Percentiles rank a stretch among this genome's conserved stretches.
These are phyloP conservation scores for Bimastos eiseni DNA, from an alignment of 2,888 invertebrate genomes.

Conservation along the genomic window DNA sequence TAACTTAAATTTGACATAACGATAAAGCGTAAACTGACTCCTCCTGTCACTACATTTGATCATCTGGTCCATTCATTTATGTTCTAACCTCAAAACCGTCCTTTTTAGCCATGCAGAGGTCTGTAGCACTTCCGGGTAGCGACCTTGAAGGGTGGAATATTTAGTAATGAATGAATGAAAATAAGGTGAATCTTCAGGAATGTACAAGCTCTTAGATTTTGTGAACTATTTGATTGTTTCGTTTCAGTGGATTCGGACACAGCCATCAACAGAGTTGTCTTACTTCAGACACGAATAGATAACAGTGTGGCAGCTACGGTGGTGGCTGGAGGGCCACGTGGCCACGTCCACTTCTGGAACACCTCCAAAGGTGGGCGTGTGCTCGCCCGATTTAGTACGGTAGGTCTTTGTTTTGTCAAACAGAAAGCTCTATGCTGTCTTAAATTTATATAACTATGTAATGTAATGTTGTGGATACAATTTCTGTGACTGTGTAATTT, in stretches of 20 bases:
- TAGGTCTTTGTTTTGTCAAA: conserved; percentile 44
- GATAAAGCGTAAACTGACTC: too few relatives aligned
- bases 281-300: conserved; percentile 54
- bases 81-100: too few relatives aligned
- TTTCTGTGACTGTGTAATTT: too few relatives aligned
- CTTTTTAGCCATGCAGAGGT: too few relatives aligned
- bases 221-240: not conserved
- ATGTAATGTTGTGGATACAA: too few relatives aligned
- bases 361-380: conserved; percentile 60
- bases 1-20: too few relatives aligned
- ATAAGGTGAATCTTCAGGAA: not conserved
- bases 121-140: too few relatives aligned
- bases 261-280: conserved; percentile 47
- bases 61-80: too few relatives aligned
- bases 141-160: too few relatives aligned
- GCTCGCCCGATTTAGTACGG: conserved; percentile 58
- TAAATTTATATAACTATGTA: not conserved
- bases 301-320: conserved; percentile 58
- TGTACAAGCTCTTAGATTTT: not conserved
- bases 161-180: too few relatives aligned
- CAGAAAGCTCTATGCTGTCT: not conserved
- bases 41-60: too few relatives aligned
- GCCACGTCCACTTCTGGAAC: conserved; percentile 60
- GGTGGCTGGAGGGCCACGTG: conserved; percentile 58
- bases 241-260: conserved; percentile 9